Evolutionary conservation across 2,888 invertebrate genomes (phyloP), one percentile per base, ranked within the genome.

Genomic region (Heliothis peltigera): DNA sequence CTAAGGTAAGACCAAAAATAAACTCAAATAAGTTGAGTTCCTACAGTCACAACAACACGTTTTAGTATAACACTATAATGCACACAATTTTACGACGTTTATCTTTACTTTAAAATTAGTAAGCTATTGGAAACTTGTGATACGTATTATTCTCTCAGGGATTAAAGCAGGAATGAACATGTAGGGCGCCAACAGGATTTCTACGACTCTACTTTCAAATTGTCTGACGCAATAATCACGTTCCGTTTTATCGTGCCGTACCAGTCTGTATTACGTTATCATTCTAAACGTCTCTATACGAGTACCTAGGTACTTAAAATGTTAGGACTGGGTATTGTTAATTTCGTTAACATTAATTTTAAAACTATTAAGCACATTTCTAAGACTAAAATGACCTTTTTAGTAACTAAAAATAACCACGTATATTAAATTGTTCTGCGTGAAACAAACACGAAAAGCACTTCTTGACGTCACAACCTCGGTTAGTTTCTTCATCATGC

Each of bases 1-100:
- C 92, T 87, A 82, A 65, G 81, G 86, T 83, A 89, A 92, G 91
- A 92, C 92, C 91, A 80, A 76, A 75, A 35, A 56, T 65, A 78
- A 61, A 78, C 71, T 59, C 43, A 46, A 73, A 64, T 8, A 70
- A 74, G 72, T 47, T 43, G 67, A 75, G 64, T 51, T 57, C 57
- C 5, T 56, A 51, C 58, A 70, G 25, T 52, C 61, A 72, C 63
- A 66, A 69, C 43, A 58, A 42, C 22, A n/a, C 6, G 39, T 21
- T 32, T 12, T 21, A 18, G 25, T 67, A 48, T 52, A 46, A 39
- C 47, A 64, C 62, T 62, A 43, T 35, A 15, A 2, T 39, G 12
- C 19, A 59, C 57, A 3, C n/a, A 44, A 49, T 32, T 73, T 28
- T 32, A 10, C 7, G 19, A 44, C 44, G 17, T 8, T 21, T 7